Percentiles rank a stretch among this genome's conserved stretches.
These are phyloP conservation scores for Drosophila grimshawi DNA, from an alignment of 1,140 invertebrate genomes.

Conservation along the genomic window DNA sequence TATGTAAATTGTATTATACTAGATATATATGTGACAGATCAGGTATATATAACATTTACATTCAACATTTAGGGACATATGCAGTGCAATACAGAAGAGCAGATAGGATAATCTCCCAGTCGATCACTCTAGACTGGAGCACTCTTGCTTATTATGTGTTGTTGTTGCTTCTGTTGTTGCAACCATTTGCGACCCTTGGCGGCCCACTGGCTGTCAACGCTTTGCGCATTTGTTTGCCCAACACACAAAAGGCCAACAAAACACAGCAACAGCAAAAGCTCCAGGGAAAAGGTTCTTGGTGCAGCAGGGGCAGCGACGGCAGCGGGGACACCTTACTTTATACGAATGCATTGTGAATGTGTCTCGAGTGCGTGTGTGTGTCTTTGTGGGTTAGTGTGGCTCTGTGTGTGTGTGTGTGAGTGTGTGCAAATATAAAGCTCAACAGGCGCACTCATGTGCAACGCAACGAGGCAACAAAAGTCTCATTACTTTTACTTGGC, in stretches of 20 bases:
- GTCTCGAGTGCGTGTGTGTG: constrained; percentile 2
- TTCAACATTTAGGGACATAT: too few relatives aligned
- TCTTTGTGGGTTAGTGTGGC: constrained; percentile 14
- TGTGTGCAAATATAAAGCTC: constrained; percentile 63
- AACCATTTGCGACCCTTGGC: constrained; percentile 32
- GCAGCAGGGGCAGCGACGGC: background rate
- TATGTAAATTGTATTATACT: too few relatives aligned
- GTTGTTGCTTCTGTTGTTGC: background rate
- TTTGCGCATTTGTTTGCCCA: constrained; percentile 76
- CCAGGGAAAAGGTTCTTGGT: background rate
- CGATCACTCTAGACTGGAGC: background rate
- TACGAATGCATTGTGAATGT: constrained; percentile 40
- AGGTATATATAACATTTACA: too few relatives aligned
- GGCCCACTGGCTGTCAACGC: constrained; percentile 62
- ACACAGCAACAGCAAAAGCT: constrained; percentile 1
- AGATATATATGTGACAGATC: too few relatives aligned
- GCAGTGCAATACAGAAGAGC: too few relatives aligned
- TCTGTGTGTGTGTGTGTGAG: constrained; percentile 8
- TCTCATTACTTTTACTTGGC: constrained; percentile 83
- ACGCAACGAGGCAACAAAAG: constrained; percentile 81
- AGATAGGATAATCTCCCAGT: background rate
- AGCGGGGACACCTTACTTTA: constrained; percentile 52
- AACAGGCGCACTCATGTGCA: constrained; percentile 78
- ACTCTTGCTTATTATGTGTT: background rate
- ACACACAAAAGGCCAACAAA: constrained; percentile 68